Percentiles rank a stretch among this genome's conserved stretches.
These are phyloP conservation scores for Caenorhabditis panamensis DNA, from an alignment of 2,888 invertebrate genomes.

Conservation along the genomic window DNA sequence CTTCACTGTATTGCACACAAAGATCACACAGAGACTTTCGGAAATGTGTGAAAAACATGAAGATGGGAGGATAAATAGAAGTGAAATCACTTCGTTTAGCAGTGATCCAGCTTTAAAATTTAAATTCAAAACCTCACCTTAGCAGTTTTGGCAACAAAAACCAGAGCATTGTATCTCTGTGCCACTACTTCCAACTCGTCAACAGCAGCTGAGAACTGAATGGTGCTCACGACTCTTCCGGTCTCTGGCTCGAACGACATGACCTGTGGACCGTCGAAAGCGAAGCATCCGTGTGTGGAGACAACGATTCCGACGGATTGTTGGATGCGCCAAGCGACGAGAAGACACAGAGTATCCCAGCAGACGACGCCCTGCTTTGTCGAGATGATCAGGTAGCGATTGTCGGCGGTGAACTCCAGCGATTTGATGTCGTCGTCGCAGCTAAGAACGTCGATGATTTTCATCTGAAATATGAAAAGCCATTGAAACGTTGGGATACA, in stretches of 20 bases:
- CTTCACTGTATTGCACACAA: neutral
- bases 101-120: no score
- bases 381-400: constrained; percentile 43
- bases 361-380: constrained; percentile 52
- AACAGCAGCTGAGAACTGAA: constrained; percentile 45
- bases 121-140: constrained; percentile 28
- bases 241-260: constrained; percentile 56
- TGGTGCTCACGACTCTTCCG: constrained; percentile 40
- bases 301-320: constrained; percentile 43
- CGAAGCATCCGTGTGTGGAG: constrained; percentile 32
- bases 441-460: constrained; percentile 53
- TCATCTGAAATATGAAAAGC: constrained; percentile 60
- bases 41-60: no score
- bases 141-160: constrained; percentile 48
- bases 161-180: neutral
- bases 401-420: constrained; percentile 34
- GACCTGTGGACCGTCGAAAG: constrained; percentile 46
- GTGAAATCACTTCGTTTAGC: no score
- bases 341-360: constrained; percentile 52
- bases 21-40: no score
- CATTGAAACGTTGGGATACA: neutral
- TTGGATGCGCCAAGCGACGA: constrained; percentile 49
- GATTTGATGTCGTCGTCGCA: constrained; percentile 32
- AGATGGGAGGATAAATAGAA: no score
- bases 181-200: constrained; percentile 36